Evolutionary conservation across 2,113 vertebrate species (phyloP).

Genomic region (Hydropotes inermis): DNA sequence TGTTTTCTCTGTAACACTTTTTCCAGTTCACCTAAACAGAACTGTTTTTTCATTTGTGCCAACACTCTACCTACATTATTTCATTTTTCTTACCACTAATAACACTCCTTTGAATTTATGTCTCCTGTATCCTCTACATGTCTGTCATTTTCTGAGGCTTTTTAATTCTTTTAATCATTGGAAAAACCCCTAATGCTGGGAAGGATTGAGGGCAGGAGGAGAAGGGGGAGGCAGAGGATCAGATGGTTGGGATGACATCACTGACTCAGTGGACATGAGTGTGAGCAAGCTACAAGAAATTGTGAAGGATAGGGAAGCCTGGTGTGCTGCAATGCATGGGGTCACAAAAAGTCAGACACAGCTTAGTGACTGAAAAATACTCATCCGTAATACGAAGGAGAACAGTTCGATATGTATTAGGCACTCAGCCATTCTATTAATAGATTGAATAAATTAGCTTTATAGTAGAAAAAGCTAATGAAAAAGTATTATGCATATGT

Average conservation of each 20-base stretch:
- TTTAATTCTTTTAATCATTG: neutral
- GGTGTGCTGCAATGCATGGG: neutral
- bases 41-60: neutral
- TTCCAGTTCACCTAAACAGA: neutral
- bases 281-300: neutral
- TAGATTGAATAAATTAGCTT: neutral
- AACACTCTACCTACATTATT: neutral
- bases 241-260: neutral
- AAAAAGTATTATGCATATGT: neutral
- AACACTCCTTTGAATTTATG: neutral
- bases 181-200: neutral
- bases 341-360: neutral
- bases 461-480: neutral
- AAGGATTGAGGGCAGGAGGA: neutral
- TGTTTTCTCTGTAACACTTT: neutral
- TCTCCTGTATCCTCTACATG: neutral
- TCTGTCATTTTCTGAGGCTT: neutral
- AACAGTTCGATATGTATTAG: neutral
- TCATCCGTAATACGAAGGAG: neutral
- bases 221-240: neutral
- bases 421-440: neutral
- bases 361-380: neutral
- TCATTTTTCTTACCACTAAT: neutral
- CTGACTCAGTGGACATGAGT: neutral
- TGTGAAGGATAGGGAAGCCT: neutral